phyloP scores from a whole-genome alignment of 2,113 vertebrate genomes.

The Stigmatopora argus region DNA sequence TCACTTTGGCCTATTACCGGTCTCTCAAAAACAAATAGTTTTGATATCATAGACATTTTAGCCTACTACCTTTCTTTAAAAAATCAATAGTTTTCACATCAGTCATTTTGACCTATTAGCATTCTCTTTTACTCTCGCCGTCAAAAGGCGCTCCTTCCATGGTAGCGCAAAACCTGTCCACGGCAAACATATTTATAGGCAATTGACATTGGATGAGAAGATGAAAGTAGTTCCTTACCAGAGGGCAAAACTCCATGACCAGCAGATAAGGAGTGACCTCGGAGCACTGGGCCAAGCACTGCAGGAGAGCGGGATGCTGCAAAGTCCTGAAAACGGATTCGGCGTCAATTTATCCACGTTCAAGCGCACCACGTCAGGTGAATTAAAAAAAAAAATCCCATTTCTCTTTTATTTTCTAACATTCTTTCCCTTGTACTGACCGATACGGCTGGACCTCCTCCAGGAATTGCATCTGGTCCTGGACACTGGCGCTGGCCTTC shows the following conservation, averaged over 20 bases:
- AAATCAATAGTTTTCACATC: too few relatives aligned
- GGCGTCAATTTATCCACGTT: not conserved
- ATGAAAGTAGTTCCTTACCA: slow-evolving; percentile 75
- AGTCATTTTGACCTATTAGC: too few relatives aligned
- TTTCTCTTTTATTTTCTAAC: not conserved
- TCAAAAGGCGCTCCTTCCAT: too few relatives aligned
- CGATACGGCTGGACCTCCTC: slow-evolving; percentile 90
- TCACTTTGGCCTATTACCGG: too few relatives aligned
- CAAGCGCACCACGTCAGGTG: too few relatives aligned
- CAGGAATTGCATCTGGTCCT: slow-evolving; percentile 92
- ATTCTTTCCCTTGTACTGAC: slow-evolving; percentile 54
- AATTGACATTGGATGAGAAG: not conserved
- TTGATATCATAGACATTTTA: too few relatives aligned
- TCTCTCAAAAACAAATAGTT: too few relatives aligned
- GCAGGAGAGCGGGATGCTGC: slow-evolving; percentile 88
- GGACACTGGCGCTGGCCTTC: slow-evolving; percentile 86
- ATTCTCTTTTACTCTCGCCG: too few relatives aligned
- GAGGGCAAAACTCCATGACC: slow-evolving; percentile 95
- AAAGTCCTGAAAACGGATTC: slow-evolving; percentile 70
- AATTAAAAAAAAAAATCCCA: too few relatives aligned
- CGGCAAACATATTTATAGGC: too few relatives aligned
- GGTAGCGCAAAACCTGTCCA: too few relatives aligned
- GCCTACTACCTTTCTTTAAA: too few relatives aligned
- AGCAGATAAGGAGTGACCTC: slow-evolving; percentile 96
- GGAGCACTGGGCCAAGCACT: slow-evolving; percentile 89